Evolutionary conservation across 2,797 vertebrate genomes (phyloP).

Genomic region (Carapus acus): DNA sequence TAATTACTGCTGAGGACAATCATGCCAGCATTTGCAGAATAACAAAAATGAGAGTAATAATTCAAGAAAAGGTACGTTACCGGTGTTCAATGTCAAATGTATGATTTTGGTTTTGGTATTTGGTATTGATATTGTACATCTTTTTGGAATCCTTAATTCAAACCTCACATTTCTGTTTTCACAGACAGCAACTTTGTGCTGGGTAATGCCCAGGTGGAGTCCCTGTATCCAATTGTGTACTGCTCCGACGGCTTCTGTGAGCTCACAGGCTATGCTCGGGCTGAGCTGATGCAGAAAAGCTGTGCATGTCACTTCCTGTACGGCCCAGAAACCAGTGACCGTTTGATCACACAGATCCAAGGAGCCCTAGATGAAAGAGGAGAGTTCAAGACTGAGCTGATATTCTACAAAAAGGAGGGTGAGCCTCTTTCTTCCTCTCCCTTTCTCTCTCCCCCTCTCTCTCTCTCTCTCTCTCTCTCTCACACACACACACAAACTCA

Average conservation of each 20-base stretch:
- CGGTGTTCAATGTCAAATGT: too few species aligned
- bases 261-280: conserved; percentile 73
- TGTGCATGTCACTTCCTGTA: conserved; percentile 77
- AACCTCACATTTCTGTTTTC: conserved; percentile 20
- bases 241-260: conserved; percentile 78
- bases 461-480: too few species aligned
- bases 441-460: too few species aligned
- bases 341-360: conserved; percentile 68
- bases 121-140: neutral
- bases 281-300: conserved; percentile 78
- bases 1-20: neutral
- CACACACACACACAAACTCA: too few species aligned
- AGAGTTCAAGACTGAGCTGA: conserved; percentile 75
- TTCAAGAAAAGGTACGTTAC: too few species aligned
- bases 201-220: conserved; percentile 76
- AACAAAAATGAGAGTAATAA: neutral
- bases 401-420: conserved; percentile 77
- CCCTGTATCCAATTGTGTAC: conserved; percentile 76
- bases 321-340: conserved; percentile 70
- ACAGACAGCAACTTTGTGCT: conserved; percentile 78
- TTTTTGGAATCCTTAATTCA: neutral
- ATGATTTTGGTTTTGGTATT: too few species aligned
- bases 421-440: conserved; percentile 26
- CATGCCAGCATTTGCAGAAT: too few species aligned
- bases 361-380: conserved; percentile 69